Base-by-base conservation (phyloP, 2,113 vertebrate species). In the Podiceps cristatus region DNA sequence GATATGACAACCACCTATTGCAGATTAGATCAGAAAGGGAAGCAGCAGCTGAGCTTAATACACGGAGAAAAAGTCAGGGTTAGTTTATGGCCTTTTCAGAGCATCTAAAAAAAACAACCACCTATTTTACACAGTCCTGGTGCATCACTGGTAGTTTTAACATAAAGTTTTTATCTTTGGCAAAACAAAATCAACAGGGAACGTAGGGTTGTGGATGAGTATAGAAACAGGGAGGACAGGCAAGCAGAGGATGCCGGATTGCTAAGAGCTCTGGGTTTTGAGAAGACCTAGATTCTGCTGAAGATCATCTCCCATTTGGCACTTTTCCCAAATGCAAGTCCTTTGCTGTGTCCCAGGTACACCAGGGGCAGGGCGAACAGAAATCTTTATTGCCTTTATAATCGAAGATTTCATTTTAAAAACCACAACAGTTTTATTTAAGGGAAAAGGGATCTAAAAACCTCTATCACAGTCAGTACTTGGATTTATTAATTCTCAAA, bases 1-100 rank as follows among this genome's bases (percentile, higher is more conserved):
- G 81, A 93, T 90, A 74, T 63, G 63, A 92, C 88, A 80, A 75
- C n/a, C 22, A 69, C 73, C 66, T 44, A 60, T 93, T 95, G 75
- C 18, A 94, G 75, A 91, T 95, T 82, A 88, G 45, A 86, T 88
- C 62, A 72, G 74, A 95, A 91, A 93, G 56, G 59, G 76, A 93
- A 95, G 52, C 35, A 75, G 88, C 81, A 90, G 69, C 68, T 69
- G 80, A 94, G 25, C 10, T 90, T 84, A 71, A 79, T 86, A 59
- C 14, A 82, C 8, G 28, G 69, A 91, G 58, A 87, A 87, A 89
- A 44, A 89, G 53, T 60, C 62, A 79, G 24, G 18, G 84, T 83
- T 84, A 67, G 45, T 92, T 95, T 92, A 88, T 37, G 33, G 44
- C 10, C 72, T 81, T 92, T 85, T 67, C 64, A 88, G 72, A 77